phyloP scores from a whole-genome alignment of 2,113 vertebrate genomes.

The Pardalotus punctatus region DNA sequence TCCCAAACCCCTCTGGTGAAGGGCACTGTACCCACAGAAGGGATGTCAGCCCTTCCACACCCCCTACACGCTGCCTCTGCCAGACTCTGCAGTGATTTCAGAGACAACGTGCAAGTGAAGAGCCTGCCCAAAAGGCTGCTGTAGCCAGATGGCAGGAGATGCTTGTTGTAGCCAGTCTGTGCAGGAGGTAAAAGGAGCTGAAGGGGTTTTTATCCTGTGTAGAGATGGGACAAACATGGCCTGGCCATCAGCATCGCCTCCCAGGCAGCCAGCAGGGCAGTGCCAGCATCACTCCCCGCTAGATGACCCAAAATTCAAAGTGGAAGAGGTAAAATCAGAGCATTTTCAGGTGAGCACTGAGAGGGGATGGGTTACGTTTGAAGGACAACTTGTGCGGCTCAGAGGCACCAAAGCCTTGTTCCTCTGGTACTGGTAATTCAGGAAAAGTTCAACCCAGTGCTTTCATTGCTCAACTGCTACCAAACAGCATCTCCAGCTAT shows the following conservation, averaged over 20 bases:
- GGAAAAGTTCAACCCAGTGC: not conserved
- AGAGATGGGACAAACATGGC: not conserved
- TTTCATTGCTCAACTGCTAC: not conserved
- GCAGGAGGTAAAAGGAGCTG: not conserved
- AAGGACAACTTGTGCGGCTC: not conserved
- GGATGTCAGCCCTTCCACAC: not conserved
- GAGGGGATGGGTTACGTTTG: not conserved
- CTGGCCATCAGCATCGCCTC: not conserved
- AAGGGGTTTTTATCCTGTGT: not conserved
- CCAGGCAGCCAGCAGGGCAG: not conserved
- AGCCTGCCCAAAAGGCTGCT: not conserved
- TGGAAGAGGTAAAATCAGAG: not conserved
- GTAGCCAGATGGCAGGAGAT: not conserved
- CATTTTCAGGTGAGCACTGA: not conserved
- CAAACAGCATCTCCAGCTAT: not conserved
- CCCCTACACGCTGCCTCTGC: not conserved
- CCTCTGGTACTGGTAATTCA: not conserved
- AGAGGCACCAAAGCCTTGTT: not conserved
- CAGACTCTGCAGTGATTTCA: not conserved
- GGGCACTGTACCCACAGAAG: not conserved
- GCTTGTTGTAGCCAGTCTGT: not conserved
- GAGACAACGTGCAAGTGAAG: fast-evolving
- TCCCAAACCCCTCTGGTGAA: not conserved
- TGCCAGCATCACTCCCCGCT: fast-evolving
- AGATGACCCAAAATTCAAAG: not conserved